A percentile compares a stretch with the other conserved stretches of the same genome.
Evolutionary conservation across 1,140 invertebrate species (phyloP).

Genomic region (Ips nitidus): DNA sequence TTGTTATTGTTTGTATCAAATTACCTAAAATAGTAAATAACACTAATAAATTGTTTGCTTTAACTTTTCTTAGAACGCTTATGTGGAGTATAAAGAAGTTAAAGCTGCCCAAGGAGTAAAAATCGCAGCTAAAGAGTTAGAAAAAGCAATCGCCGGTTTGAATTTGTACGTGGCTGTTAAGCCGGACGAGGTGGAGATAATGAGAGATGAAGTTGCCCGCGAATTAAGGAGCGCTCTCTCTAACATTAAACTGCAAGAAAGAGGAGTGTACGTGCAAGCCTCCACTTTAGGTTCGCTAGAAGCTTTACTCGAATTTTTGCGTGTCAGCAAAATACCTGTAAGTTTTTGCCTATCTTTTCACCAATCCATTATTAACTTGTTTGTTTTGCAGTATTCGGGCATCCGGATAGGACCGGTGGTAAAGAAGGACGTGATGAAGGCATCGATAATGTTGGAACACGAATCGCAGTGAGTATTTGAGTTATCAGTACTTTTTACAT

Average conservation of each 20-base stretch:
- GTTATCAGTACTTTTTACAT: background rate
- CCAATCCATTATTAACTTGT: background rate
- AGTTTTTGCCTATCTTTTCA: conserved; percentile 48
- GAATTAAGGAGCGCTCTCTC: conserved; percentile 88
- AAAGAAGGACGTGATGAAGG: conserved; percentile 99
- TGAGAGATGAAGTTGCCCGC: conserved; percentile 52
- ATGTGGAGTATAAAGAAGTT: conserved; percentile 94
- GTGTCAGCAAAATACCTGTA: conserved; percentile 93
- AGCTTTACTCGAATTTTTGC: conserved; percentile 94
- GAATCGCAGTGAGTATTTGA: conserved; percentile 83
- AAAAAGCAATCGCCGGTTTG: conserved; percentile 95
- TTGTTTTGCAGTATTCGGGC: conserved; percentile 85
- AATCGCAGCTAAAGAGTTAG: conserved; percentile 95
- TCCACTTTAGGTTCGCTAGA: conserved; percentile 98
- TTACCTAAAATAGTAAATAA: background rate
- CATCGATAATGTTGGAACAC: conserved; percentile 98
- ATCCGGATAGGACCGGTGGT: conserved; percentile 99
- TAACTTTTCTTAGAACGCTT: conserved; percentile 76
- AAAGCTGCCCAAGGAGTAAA: conserved; percentile 97
- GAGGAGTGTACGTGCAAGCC: conserved; percentile 98
- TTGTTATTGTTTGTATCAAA: background rate
- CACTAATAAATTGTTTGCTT: background rate
- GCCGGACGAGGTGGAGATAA: conserved; percentile 81
- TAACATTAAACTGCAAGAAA: conserved; percentile 86
- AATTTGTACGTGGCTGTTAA: conserved; percentile 87